A percentile compares a stretch with the other conserved stretches of the same genome.
These are phyloP conservation scores for Fragum whitleyi DNA, from an alignment of 2,888 invertebrate genomes.

Conservation along the genomic window DNA sequence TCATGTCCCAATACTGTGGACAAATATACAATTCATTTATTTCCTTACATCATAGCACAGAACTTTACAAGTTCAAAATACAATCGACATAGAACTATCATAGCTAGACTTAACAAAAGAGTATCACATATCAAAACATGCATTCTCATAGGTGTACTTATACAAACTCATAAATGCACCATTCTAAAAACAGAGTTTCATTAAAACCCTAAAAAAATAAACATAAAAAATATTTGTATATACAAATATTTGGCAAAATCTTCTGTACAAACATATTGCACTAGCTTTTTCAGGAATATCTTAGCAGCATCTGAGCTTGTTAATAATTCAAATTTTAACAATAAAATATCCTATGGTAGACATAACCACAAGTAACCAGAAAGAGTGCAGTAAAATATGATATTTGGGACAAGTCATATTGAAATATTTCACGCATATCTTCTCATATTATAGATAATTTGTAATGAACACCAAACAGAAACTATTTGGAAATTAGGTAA, in stretches of 20 bases:
- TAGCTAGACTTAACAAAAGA: conserved; percentile 20
- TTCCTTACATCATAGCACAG: conserved; percentile 16
- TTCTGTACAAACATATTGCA: conserved; percentile 69
- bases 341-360: neutral
- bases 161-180: conserved; percentile 51
- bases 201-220: conserved; percentile 64
- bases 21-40: conserved; percentile 11
- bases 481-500: too few relatives aligned
- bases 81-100: conserved; percentile 5
- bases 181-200: conserved; percentile 69
- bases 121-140: conserved; percentile 30
- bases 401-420: conserved; percentile 1
- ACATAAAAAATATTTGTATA: conserved; percentile 69
- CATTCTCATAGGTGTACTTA: conserved; percentile 23
- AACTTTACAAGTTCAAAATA: conserved; percentile 21
- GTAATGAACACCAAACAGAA: too few relatives aligned
- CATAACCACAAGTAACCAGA: conserved; percentile 60
- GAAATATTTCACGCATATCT: neutral
- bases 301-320: conserved; percentile 17
- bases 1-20: neutral
- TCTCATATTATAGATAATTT: too few relatives aligned
- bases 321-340: neutral
- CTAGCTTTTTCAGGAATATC: conserved; percentile 42
- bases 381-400: conserved; percentile 31
- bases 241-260: conserved; percentile 66